phyloP scores from a whole-genome alignment of 2,797 vertebrate species.

The Darevskia mixta region DNA sequence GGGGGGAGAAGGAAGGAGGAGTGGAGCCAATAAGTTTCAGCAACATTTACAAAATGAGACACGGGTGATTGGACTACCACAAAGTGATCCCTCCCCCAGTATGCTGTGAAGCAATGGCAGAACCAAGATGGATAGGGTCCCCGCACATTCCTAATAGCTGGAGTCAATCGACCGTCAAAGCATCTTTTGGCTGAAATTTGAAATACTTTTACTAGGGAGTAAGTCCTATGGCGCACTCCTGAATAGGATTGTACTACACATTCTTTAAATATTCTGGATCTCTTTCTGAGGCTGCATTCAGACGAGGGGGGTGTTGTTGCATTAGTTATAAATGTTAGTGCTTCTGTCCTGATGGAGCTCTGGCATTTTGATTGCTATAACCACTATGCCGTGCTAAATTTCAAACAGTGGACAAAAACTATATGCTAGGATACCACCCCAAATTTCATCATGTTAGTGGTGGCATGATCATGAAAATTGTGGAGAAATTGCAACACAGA shows the following conservation, averaged over 20 bases:
- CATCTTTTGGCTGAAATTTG: not conserved
- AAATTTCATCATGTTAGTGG: too few species aligned
- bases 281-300: not conserved
- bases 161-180: too few species aligned
- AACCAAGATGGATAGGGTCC: not conserved
- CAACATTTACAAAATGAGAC: slow-evolving; percentile 24
- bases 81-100: not conserved
- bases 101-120: not conserved
- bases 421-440: too few species aligned
- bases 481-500: too few species aligned
- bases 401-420: too few species aligned
- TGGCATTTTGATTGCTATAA: too few species aligned
- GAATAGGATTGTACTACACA: not conserved
- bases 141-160: not conserved
- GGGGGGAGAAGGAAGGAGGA: not conserved
- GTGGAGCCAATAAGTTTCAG: slow-evolving; percentile 1
- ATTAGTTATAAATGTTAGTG: too few species aligned
- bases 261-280: not conserved
- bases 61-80: not conserved
- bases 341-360: too few species aligned
- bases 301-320: too few species aligned
- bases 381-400: too few species aligned
- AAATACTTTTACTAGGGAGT: not conserved
- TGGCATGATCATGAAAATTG: too few species aligned
- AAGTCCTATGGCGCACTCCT: not conserved